Percentiles rank a stretch among this genome's conserved stretches.
Evolutionary conservation across 2,797 vertebrate species (phyloP).

Genomic region (Argentina silus): DNA sequence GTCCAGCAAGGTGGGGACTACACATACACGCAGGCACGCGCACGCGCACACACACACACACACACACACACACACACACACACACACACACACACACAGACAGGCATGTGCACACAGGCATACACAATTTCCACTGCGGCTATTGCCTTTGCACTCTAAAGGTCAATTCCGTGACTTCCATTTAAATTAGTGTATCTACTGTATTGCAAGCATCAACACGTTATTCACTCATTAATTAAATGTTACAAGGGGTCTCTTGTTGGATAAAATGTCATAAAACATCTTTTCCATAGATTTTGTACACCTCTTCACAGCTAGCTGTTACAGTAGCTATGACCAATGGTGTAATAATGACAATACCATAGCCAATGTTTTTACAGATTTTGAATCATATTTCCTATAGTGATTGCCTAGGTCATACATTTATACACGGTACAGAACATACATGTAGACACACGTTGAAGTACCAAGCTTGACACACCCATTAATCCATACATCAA

Average conservation of each 20-base stretch:
- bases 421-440: too few relatives aligned
- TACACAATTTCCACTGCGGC: background rate
- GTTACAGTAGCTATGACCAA: background rate
- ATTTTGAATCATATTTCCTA: too few relatives aligned
- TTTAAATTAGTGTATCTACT: background rate
- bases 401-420: too few relatives aligned
- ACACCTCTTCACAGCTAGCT: background rate
- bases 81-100: background rate
- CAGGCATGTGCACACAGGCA: too few relatives aligned
- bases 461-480: too few relatives aligned
- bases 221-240: background rate
- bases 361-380: background rate
- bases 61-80: background rate
- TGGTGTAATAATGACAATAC: too few relatives aligned
- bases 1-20: slow-evolving; percentile 83
- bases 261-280: background rate
- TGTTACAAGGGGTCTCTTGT: background rate
- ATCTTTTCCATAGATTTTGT: background rate
- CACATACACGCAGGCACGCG: background rate
- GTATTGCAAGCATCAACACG: background rate
- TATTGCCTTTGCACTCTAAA: background rate
- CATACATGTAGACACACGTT: too few relatives aligned
- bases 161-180: background rate
- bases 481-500: too few relatives aligned
- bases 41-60: background rate